Percentiles rank a stretch among this genome's conserved stretches.
Evolutionary conservation across 2,888 invertebrate genomes (phyloP).

Genomic region (Harpalus rufipes): DNA sequence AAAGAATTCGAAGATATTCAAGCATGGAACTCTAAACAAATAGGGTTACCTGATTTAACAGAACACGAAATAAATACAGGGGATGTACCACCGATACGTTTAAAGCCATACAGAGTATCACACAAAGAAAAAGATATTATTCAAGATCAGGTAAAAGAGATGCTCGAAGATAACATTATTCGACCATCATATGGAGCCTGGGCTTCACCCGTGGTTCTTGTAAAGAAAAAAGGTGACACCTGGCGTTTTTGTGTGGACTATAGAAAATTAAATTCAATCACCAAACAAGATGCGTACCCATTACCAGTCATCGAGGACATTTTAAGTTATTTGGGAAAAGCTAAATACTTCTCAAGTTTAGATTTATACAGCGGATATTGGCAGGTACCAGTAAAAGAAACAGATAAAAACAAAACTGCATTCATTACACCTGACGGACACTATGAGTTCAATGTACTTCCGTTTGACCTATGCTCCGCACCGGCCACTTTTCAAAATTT

Average conservation of each 20-base stretch:
- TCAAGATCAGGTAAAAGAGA: conserved; percentile 68
- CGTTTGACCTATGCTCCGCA: conserved; percentile 70
- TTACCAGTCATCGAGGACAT: conserved; percentile 70
- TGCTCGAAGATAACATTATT: conserved; percentile 68
- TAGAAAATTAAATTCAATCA: conserved; percentile 68
- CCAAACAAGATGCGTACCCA: conserved; percentile 69
- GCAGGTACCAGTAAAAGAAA: conserved; percentile 59
- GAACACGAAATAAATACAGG: conserved; percentile 66
- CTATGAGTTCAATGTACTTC: conserved; percentile 69
- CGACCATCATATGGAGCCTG: conserved; percentile 66
- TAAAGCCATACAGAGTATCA: too few relatives aligned
- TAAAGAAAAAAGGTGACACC: conserved; percentile 67
- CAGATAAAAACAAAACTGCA: conserved; percentile 68
- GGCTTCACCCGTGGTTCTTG: conserved; percentile 65
- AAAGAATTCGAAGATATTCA: not conserved
- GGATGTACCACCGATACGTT: too few relatives aligned
- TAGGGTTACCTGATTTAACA: conserved; percentile 12
- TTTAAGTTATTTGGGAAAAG: conserved; percentile 68
- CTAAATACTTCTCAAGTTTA: conserved; percentile 69
- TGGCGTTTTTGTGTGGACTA: conserved; percentile 69
- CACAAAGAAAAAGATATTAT: conserved; percentile 68
- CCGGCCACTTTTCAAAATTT: conserved; percentile 69
- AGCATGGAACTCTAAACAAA: conserved; percentile 28
- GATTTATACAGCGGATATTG: conserved; percentile 70
- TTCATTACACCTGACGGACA: conserved; percentile 69